Evolutionary conservation across 2,113 vertebrate genomes (phyloP).

Genomic region (Crypturellus undulatus): DNA sequence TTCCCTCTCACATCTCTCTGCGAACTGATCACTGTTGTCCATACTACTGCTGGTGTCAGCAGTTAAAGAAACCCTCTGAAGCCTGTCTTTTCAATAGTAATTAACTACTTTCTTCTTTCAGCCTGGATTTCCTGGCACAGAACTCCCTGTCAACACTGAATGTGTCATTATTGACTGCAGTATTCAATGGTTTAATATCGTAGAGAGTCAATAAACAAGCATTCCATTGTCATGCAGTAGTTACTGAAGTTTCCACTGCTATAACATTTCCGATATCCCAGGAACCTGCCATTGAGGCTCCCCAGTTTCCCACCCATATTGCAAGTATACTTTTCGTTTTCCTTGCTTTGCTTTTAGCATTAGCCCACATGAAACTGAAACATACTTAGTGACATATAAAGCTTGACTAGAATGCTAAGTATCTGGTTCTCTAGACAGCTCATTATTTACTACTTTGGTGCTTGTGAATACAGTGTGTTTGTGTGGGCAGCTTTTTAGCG

Average conservation of each 20-base stretch:
- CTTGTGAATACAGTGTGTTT: conserved; percentile 60
- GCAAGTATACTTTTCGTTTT: conserved; percentile 1
- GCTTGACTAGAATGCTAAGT: conserved; percentile 54
- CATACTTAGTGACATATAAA: conserved; percentile 52
- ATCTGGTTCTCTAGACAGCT: conserved; percentile 51
- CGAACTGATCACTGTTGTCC: neutral
- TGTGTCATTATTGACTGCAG: conserved; percentile 2
- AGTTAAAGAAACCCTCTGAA: neutral
- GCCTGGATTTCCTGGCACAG: neutral
- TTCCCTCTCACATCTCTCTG: neutral
- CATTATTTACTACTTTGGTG: conserved; percentile 59
- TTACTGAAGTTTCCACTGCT: conserved; percentile 45
- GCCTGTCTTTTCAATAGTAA: neutral
- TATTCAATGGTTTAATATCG: neutral
- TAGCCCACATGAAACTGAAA: neutral
- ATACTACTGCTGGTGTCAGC: neutral
- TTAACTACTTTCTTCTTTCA: conserved; percentile 1
- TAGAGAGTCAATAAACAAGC: conserved; percentile 13
- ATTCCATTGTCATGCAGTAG: neutral
- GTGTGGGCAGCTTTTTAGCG: conserved; percentile 59
- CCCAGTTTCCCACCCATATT: conserved; percentile 8
- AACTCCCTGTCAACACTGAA: neutral
- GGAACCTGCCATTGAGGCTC: neutral
- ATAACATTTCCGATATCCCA: conserved; percentile 17
- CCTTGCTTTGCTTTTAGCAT: conserved; percentile 41